Base-by-base conservation (phyloP, 2,888 invertebrate species). In the Dysmachus trigonus region DNA sequence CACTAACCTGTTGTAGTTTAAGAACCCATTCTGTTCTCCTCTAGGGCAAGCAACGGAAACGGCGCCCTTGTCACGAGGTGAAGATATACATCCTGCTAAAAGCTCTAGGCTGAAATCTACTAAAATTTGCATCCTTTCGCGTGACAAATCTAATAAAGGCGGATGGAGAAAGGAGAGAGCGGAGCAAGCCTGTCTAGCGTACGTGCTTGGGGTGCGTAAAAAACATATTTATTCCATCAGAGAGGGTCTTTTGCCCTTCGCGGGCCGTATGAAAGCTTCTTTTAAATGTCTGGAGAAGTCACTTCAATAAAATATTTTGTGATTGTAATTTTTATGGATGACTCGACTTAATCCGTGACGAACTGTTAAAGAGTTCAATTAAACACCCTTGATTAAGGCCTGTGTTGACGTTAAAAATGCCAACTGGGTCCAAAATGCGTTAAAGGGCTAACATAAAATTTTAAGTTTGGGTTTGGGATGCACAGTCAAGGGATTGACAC, bases 81-180 rank as follows among this genome's bases (percentile, higher is more conserved):
- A 22, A 22, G 27, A 27, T 62, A 10, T 62, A 62, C 22, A 22
- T 8, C 8, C 10, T 62, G 10, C 73, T 47, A 47, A 47, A 41
- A 41, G 41, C 47, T 51, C 33, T 10, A 13, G 33, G 22, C 10
- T 76, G 13, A 35, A 35, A 76, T 76, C 13, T 27, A 47, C 77
- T 77, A 77, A 77, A 77, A 77, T 77, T 77, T 77, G 77, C 77
- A 77, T 77, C 47, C 22, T 47, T 77, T 77, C 47, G 51, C 77
- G 77, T 77, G 47, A 47, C 77, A 77, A 47, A 77, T 77, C 38
- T 30, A 77, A 77, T 77, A 77, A 77, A 47, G 27, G 47, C n/a
- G 5, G 27, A 41, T 8, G n/a, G 77, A 47, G 77, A 77, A 15
- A 47, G 77, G 47, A 30, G 22, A 73, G n/a, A n/a, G n/a, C n/a